phyloP scores from a whole-genome alignment of 2,113 vertebrate genomes.

The Marmota flaviventris region DNA sequence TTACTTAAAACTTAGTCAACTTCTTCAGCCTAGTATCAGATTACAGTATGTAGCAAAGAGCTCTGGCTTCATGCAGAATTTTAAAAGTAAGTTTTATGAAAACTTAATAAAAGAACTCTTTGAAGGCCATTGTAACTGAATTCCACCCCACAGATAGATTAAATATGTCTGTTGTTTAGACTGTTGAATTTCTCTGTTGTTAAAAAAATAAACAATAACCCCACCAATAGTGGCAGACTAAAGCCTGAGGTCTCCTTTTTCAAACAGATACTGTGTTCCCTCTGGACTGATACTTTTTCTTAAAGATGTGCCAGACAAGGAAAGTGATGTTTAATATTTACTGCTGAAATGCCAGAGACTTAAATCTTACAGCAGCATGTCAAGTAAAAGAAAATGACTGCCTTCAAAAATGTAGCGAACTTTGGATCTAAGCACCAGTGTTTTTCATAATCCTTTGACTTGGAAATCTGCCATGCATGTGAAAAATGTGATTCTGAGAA shows the following conservation, averaged over 20 bases:
- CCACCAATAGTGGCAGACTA: neutral
- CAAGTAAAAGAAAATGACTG: conserved; percentile 37
- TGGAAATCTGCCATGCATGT: conserved; percentile 35
- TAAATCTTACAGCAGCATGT: neutral
- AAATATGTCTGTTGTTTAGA: neutral
- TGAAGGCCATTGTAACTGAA: neutral
- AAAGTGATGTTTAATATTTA: conserved; percentile 54
- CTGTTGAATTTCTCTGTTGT: neutral
- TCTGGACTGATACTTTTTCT: conserved; percentile 46
- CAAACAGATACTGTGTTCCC: conserved; percentile 26
- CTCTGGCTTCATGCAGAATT: conserved; percentile 48
- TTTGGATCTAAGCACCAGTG: conserved; percentile 49
- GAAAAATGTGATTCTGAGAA: conserved; percentile 54
- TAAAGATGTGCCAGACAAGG: conserved; percentile 31
- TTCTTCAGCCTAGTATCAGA: conserved; percentile 86
- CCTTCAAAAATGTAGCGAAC: conserved; percentile 59
- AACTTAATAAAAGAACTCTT: conserved; percentile 57
- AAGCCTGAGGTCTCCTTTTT: conserved; percentile 34
- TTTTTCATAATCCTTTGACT: conserved; percentile 70
- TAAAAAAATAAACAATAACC: neutral
- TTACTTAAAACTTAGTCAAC: conserved; percentile 84
- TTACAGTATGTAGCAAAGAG: conserved; percentile 86
- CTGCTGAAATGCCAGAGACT: conserved; percentile 50
- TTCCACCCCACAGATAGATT: neutral
- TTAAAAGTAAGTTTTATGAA: conserved; percentile 47